Evolutionary conservation across 2,797 vertebrate species (phyloP).

Genomic region (Chrysocyon brachyurus): DNA sequence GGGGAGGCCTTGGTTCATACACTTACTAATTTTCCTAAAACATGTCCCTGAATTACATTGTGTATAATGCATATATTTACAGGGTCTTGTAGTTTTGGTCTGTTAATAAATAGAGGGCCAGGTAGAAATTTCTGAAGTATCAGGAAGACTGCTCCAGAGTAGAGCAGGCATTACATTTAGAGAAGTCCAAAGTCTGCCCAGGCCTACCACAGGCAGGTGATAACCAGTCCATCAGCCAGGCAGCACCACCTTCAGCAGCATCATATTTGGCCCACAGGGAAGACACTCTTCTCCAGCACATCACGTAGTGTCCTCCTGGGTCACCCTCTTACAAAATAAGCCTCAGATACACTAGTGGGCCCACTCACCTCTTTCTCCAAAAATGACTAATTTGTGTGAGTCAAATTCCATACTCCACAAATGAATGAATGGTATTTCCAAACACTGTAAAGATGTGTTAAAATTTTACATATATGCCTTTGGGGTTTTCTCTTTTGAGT

Average conservation of each 20-base stretch:
- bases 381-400: not conserved
- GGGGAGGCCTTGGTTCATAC: not conserved
- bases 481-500: not conserved
- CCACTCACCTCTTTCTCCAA: not conserved
- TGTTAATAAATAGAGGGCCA: not conserved
- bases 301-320: not conserved
- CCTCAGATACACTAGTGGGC: not conserved
- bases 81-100: not conserved
- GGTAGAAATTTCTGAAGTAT: constrained; percentile 27
- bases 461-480: constrained; percentile 6
- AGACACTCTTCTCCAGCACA: not conserved
- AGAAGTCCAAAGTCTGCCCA: not conserved
- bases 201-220: not conserved
- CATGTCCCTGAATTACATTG: not conserved
- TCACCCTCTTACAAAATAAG: not conserved
- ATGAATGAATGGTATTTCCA: not conserved
- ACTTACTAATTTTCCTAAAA: not conserved
- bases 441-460: not conserved
- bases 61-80: not conserved
- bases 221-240: not conserved
- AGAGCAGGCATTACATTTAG: not conserved
- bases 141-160: not conserved
- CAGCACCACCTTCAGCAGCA: not conserved
- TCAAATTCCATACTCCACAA: not conserved
- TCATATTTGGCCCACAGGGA: not conserved